Base-by-base conservation (phyloP, 2,888 invertebrate species). In the Chymomyza procnemis region DNA sequence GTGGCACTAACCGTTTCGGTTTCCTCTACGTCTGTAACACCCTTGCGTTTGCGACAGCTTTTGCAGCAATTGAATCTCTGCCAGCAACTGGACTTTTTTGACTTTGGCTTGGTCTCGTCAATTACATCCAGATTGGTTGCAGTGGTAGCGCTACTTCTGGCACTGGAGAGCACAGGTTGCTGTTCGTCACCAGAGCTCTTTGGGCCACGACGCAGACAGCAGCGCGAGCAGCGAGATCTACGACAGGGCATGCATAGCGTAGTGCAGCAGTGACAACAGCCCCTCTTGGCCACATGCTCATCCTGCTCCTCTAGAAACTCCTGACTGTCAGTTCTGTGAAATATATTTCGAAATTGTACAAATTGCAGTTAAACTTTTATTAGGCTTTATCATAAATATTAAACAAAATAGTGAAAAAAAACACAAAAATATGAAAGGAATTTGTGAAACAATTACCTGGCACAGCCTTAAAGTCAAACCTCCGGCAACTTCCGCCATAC, bases 31-130 rank as follows among this genome's bases (percentile, higher is more conserved):
- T 54, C 54, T 0, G 1, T 55, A 41, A 74, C 90, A 67, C 93
- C 92, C 0, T 18, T 14, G 5, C 90, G 90, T 92, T 75, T 80
- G 41, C 83, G 81, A 64, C 92, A 84, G 21, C 90, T 87, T 73
- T 90, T 91, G 78, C 92, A 92, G 66, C 91, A 91, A 71, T 85
- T 90, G 16, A 90, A 75, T 62, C 80, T 87, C 64, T 88, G 88
- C 90, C 91, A 91, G 63, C 90, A 91, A 58, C 88, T 85, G 18
- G 76, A 66, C 66, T 74, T 80, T 30, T 87, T 75, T n/a, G n/a
- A 26, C 22, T 62, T 64, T 19, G 69, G 58, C 61, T 80, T 80
- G 64, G 74, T 74, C 72, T 91, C 90, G 73, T 90, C 85, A 22
- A 90, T 73, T 66, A 90, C 74, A 66, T 89, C 85, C 22, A 89